Conservation (phyloP, 2,797 vertebrate species). For the Pseudochaenichthys georgianus region DNA sequence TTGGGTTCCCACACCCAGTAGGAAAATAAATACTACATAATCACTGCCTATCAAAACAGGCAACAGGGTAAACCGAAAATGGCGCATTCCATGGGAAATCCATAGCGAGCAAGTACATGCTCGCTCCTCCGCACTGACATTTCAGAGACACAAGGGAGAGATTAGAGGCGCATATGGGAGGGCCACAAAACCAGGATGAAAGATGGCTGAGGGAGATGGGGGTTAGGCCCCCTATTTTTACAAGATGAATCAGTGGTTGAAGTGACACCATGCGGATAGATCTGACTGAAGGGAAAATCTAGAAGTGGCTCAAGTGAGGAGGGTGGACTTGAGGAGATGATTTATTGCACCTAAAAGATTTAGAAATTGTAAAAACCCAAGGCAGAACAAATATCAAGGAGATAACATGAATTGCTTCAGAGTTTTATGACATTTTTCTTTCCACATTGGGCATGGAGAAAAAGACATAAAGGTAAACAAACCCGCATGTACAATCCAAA, state of each 20-base stretch:
- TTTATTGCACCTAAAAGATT: constrained; percentile 47
- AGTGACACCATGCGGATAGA: constrained; percentile 59
- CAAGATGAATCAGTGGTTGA: constrained; percentile 64
- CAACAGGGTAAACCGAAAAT: constrained; percentile 80
- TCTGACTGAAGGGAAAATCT: constrained; percentile 55
- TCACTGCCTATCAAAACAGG: constrained; percentile 85
- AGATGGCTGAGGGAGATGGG: constrained; percentile 77
- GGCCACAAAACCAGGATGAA: constrained; percentile 75
- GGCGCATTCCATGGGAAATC: constrained; percentile 86
- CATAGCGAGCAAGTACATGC: constrained; percentile 86
- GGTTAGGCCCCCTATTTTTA: constrained; percentile 77
- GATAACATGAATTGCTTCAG: constrained; percentile 20
- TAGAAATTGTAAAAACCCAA: constrained; percentile 17
- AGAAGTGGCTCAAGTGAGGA: constrained; percentile 35
- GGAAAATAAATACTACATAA: constrained; percentile 86
- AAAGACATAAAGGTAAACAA: constrained; percentile 31
- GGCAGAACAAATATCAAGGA: constrained; percentile 17
- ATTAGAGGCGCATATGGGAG: constrained; percentile 80
- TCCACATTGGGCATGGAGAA: background rate
- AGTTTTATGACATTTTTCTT: constrained; percentile 24
- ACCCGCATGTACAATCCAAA: constrained; percentile 21
- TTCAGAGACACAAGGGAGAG: constrained; percentile 81
- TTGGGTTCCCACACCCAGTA: constrained; percentile 85
- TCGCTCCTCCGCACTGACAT: constrained; percentile 78
- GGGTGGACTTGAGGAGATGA: constrained; percentile 15